Conservation (phyloP, 2,888 invertebrate species). For the Chrysina gloriosa region DNA sequence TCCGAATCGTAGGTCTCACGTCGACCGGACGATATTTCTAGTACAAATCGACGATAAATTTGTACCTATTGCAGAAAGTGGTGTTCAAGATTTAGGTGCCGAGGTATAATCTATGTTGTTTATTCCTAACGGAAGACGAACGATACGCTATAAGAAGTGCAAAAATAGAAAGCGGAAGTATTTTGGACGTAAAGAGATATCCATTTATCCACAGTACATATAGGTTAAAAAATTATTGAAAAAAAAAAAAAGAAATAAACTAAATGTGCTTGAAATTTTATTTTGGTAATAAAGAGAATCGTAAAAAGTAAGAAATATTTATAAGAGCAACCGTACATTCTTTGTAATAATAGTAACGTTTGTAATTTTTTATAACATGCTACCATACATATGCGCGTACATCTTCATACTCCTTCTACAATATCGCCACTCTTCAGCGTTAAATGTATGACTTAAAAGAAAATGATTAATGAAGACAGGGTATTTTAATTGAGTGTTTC, state of each 20-base stretch:
- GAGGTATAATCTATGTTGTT: constrained; percentile 61
- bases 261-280: constrained; percentile 40
- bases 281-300: constrained; percentile 38
- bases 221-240: constrained; percentile 20
- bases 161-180: neutral
- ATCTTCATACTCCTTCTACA: constrained; percentile 3
- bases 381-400: neutral
- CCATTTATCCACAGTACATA: constrained; percentile 22
- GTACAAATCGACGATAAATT: constrained; percentile 93
- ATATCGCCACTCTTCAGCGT: neutral
- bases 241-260: neutral
- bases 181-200: neutral
- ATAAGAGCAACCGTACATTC: neutral
- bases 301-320: constrained; percentile 11
- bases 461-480: constrained; percentile 32
- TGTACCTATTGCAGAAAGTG: constrained; percentile 92
- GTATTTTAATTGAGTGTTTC: constrained; percentile 26
- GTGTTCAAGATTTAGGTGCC: constrained; percentile 82
- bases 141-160: constrained; percentile 14
- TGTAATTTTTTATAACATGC: constrained; percentile 35
- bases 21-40: constrained; percentile 90
- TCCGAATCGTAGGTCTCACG: constrained; percentile 87
- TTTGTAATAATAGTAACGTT: constrained; percentile 9
- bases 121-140: constrained; percentile 4
- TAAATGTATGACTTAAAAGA: neutral